Evolutionary conservation across 2,888 invertebrate genomes (phyloP), one percentile per base, ranked within the genome.

Genomic region (Peribatodes rhomboidaria): DNA sequence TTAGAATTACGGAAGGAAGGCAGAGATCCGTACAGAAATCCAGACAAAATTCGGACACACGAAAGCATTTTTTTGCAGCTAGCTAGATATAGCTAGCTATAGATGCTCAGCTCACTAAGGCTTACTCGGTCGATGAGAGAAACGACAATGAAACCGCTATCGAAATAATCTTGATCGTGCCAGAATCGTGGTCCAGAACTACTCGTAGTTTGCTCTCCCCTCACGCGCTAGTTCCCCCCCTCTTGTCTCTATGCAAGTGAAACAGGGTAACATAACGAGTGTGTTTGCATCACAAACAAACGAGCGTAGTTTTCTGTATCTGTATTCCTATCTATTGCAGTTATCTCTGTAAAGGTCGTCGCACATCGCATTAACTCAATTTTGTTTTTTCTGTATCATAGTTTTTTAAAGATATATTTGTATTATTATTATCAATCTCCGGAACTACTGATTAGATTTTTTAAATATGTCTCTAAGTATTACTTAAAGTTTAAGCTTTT

Each of bases 261-360:
- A 46, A 18, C 42, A 18, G 42, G 42, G n/a, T n/a, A 27, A 46
- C 22, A 46, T 42, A 10, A 9, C 42, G 16, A 18, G 42, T n/a
- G 22, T 22, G 46, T 27, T 46, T 7, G 27, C 6, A 8, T n/a
- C 46, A 8, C 46, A 46, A 46, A 46, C 46, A 46, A 46, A 27
- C 46, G 1, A 46, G 46, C 42, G n/a, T n/a, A 20, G 8, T 27
- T 46, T 46, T 8, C 16, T 27, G 8, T 46, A 46, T 4, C 37
- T 37, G 6, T n/a, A 8, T 27, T n/a, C 27, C 1, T n/a, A 13
- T 37, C 0, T 13, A 37, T 13, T n/a, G 11, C n/a, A n/a, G 11
- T 27, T 27, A 9, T 22, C 46, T 22, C n/a, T 8, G n/a, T 27
- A n/a, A 46, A 27, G 27, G 8, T 1, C 8, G 1, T 27, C 14